These are phyloP conservation scores for Brachionus plicatilis DNA, from an alignment of 1,140 invertebrate species.

Conservation along the genomic window DNA sequence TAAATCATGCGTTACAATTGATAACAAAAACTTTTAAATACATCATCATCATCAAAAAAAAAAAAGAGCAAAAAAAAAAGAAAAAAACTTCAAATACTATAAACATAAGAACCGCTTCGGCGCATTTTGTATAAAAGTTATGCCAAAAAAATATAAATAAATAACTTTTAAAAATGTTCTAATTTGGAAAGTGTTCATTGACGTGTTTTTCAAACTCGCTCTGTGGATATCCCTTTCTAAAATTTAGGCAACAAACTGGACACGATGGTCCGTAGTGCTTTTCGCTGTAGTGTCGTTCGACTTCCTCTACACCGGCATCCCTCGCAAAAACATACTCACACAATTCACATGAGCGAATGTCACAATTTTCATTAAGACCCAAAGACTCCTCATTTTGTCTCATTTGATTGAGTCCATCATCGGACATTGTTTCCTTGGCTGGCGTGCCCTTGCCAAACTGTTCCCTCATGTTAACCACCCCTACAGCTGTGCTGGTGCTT, in stretches of 20 bases:
- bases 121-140: not conserved
- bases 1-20: not conserved
- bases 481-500: not conserved
- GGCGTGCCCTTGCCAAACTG: not conserved
- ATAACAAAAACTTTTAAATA: not conserved
- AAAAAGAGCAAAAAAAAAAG: not conserved
- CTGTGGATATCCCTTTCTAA: constrained; percentile 36
- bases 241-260: constrained; percentile 15
- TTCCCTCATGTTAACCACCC: constrained; percentile 2
- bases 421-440: not conserved
- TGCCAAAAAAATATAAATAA: not conserved
- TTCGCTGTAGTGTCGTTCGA: not conserved
- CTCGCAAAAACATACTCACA: constrained; percentile 7
- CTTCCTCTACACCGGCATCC: not conserved
- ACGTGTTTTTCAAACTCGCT: constrained; percentile 31
- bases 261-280: constrained; percentile 28
- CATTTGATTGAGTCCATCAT: not conserved
- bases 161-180: not conserved
- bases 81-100: not conserved
- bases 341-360: not conserved
- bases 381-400: not conserved
- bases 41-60: not conserved
- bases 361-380: not conserved
- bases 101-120: not conserved
- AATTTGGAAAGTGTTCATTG: constrained; percentile 24